A percentile compares a stretch with the other conserved stretches of the same genome.
These are phyloP conservation scores for Synchiropus splendidus DNA, from an alignment of 2,113 vertebrate genomes.

Conservation along the genomic window DNA sequence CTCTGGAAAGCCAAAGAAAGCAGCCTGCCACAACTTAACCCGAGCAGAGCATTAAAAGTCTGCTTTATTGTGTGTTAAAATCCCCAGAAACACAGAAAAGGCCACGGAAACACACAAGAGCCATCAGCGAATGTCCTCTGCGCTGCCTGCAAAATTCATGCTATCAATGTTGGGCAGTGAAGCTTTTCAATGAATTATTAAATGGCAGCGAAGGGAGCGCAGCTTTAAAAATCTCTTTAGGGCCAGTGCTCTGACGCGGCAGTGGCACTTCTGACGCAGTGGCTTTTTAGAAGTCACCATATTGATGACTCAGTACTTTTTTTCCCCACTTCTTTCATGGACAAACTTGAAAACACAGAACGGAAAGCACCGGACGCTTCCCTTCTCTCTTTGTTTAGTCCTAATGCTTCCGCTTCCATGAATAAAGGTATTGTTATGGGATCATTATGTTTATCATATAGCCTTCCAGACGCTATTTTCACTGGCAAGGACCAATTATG, in stretches of 20 bases:
- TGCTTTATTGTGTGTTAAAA: conserved; percentile 46
- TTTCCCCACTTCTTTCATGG: conserved; percentile 28
- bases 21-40: too few species aligned
- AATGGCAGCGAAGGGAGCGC: conserved; percentile 33
- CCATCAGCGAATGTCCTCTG: conserved; percentile 23
- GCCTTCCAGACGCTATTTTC: conserved; percentile 44
- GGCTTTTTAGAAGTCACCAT: conserved; percentile 9
- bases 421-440: conserved; percentile 57
- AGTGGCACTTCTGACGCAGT: conserved; percentile 25
- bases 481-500: conserved; percentile 63
- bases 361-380: conserved; percentile 25
- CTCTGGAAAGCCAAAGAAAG: too few species aligned
- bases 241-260: conserved; percentile 36
- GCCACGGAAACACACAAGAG: conserved; percentile 34
- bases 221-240: conserved; percentile 27
- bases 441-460: conserved; percentile 47
- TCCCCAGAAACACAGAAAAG: conserved; percentile 50
- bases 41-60: conserved; percentile 33
- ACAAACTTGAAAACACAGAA: conserved; percentile 33
- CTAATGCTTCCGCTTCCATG: conserved; percentile 50
- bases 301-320: conserved; percentile 25
- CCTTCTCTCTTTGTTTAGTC: conserved; percentile 29
- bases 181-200: conserved; percentile 39
- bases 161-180: conserved; percentile 16
- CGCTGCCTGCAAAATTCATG: conserved; percentile 20